Base-by-base conservation (phyloP, 2,888 invertebrate species). In the Cepaea hortensis region DNA sequence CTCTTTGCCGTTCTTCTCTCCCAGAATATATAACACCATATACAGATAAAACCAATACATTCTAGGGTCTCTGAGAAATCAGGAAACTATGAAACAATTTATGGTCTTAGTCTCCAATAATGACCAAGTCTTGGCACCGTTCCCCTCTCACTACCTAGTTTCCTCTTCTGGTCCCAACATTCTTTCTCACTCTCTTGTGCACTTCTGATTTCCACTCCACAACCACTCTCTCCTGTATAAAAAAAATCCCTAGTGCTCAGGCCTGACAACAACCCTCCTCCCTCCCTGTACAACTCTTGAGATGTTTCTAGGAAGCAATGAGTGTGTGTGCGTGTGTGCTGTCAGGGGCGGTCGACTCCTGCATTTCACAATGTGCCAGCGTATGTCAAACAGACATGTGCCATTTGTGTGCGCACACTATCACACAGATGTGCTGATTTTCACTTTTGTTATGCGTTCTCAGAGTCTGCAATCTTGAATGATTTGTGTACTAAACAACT, bases 201-300 rank as follows among this genome's bases (percentile, higher is more conserved):
- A 35, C 35, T 35, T n/a, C 62, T 46, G 23, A 35, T 18, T 35
- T 23, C 15, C 72, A 46, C 70, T 70, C 72, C 81, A 70, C 81
- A 48, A 81, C 81, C 68, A 81, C 81, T 83, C 48, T 75, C 62
- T 13, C 18, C 75, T 4, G 72, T 61, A 23, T 61, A 83, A 62
- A 83, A 83, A 83, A 83, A 83, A 20, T 46, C 55, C 2, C 55
- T 35, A 35, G 35, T 35, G 35, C 35, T 35, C 35, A 35, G 35
- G 35, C 35, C 35, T 35, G 35, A 35, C 35, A 35, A 35, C 55
- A 55, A 55, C 11, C 55, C 7, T 11, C 55, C 55, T 6, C 55
- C 55, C 55, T 55, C 55, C 50, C 61, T 18, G 75, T 75, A 83
- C 18, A 9, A 20, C 9, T 18, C 0, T 13, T 23, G 72, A 61